Evolutionary conservation across 2,797 vertebrate genomes (phyloP).

Genomic region (Acanthopagrus latus): DNA sequence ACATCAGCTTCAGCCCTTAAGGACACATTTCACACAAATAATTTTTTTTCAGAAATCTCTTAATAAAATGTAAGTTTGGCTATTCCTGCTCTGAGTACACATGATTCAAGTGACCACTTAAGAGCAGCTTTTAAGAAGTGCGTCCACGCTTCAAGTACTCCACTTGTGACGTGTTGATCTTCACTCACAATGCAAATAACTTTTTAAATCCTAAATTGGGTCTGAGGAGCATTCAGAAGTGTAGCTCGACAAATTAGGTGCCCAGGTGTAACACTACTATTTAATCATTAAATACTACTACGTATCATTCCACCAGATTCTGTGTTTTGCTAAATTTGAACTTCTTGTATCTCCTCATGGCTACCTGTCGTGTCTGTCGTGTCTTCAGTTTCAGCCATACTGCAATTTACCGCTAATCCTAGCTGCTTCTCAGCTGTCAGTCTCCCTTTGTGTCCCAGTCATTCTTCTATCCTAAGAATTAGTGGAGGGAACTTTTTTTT

Average conservation of each 20-base stretch:
- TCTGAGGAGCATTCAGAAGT: not conserved
- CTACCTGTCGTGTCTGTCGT: conserved; percentile 7
- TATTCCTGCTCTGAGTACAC: no score
- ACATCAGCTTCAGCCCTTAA: no score
- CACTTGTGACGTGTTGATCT: no score
- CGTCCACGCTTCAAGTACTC: no score
- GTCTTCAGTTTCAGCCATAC: conserved; percentile 24
- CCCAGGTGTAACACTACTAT: not conserved
- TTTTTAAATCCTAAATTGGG: no score
- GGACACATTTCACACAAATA: no score
- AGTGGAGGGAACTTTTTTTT: conserved; percentile 21
- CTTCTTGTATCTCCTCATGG: not conserved
- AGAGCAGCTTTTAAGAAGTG: no score
- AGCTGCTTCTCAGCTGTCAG: conserved; percentile 36
- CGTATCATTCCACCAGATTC: not conserved
- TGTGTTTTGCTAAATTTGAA: conserved; percentile 8
- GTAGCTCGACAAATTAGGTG: not conserved
- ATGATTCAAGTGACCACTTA: no score
- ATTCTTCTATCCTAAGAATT: conserved; percentile 29
- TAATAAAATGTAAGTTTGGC: no score
- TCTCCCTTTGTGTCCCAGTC: conserved; percentile 37
- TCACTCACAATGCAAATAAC: no score
- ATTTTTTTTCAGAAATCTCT: no score
- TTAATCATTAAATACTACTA: no score
- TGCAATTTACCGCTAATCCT: not conserved